Conservation (phyloP, 30 jellyfish, hydroid and myxozoan genomes). For the Aurelia coerulea region DNA sequence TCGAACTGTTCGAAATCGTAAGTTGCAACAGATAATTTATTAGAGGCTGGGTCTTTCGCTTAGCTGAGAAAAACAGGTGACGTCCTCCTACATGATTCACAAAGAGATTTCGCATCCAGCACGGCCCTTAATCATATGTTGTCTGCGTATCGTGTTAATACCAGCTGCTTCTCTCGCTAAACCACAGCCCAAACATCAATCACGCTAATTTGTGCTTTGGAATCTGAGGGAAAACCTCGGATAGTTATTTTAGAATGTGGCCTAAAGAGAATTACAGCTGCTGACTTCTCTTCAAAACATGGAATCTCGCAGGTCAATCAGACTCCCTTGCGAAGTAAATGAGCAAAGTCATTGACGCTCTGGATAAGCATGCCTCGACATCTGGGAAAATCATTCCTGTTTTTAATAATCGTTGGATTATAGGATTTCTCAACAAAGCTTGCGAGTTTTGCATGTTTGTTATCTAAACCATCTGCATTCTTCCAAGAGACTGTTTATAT, state of each 20-base stretch:
- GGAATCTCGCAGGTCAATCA: conserved; percentile 1
- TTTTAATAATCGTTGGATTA: background rate
- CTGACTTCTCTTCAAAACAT: conserved; percentile 37
- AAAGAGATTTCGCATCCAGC: too few species aligned
- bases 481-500: too few species aligned
- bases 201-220: conserved; percentile 38
- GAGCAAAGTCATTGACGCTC: conserved; percentile 38
- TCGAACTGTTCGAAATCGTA: too few species aligned
- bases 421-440: background rate
- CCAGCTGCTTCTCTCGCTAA: conserved; percentile 17
- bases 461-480: too few species aligned
- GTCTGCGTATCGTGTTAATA: background rate
- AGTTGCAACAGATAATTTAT: too few species aligned
- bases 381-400: conserved; percentile 43
- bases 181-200: conserved; percentile 41
- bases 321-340: conserved; percentile 22
- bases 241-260: conserved; percentile 23
- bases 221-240: conserved; percentile 33
- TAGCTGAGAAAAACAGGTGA: too few species aligned
- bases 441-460: too few species aligned
- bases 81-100: too few species aligned
- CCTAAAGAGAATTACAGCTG: conserved; percentile 43
- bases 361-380: conserved; percentile 14
- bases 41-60: too few species aligned
- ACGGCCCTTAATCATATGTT: too few species aligned